phyloP scores from a whole-genome alignment of 2,113 vertebrate species.

The Etheostoma cragini region DNA sequence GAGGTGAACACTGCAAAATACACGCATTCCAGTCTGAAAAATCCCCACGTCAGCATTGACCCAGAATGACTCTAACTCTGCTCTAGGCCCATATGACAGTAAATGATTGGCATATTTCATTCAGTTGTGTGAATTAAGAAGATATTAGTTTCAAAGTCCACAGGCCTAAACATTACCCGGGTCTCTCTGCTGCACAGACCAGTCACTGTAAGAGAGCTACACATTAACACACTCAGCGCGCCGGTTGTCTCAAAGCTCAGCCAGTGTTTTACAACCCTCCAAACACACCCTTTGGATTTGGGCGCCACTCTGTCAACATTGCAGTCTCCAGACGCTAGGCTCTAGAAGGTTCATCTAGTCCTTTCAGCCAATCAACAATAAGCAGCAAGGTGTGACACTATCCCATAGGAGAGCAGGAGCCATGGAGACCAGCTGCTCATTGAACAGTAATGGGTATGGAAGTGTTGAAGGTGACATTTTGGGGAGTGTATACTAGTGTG shows the following conservation, averaged over 20 bases:
- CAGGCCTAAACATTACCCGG: constrained; percentile 53
- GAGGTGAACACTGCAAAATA: background rate
- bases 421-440: constrained; percentile 71
- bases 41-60: background rate
- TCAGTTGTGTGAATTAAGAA: constrained; percentile 58
- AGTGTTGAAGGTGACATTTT: constrained; percentile 41
- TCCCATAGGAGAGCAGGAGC: constrained; percentile 50
- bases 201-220: constrained; percentile 61
- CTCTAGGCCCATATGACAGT: constrained; percentile 31
- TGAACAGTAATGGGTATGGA: constrained; percentile 34
- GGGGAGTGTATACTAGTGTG: constrained; percentile 4
- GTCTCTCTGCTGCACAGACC: constrained; percentile 20
- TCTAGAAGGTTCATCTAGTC: constrained; percentile 18
- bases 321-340: constrained; percentile 53
- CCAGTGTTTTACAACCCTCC: constrained; percentile 75
- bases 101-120: constrained; percentile 67
- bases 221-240: constrained; percentile 71
- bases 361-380: constrained; percentile 50
- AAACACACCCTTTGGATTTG: constrained; percentile 74
- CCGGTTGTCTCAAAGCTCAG: constrained; percentile 34
- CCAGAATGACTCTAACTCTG: background rate
- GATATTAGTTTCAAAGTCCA: constrained; percentile 77
- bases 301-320: constrained; percentile 79
- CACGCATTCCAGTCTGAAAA: background rate
- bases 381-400: constrained; percentile 15